Conservation (phyloP, 2,113 vertebrate species). For the Solea senegalensis region DNA sequence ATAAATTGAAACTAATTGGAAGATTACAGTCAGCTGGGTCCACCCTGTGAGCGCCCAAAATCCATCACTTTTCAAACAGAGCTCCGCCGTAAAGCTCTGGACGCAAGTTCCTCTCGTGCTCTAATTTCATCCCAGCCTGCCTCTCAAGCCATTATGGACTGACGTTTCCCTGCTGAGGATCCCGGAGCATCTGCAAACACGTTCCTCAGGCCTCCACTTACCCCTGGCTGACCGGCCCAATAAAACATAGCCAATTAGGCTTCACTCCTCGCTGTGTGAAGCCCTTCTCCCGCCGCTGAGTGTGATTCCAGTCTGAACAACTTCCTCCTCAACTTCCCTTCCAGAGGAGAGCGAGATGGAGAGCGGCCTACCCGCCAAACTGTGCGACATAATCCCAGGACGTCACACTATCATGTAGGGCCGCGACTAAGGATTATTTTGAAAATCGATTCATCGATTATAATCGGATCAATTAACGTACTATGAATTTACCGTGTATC, state of each 20-base stretch:
- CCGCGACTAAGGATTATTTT: too few species aligned
- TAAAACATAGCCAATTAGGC: constrained; percentile 72
- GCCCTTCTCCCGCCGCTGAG: constrained; percentile 57
- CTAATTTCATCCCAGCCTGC: constrained; percentile 41
- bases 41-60: constrained; percentile 39
- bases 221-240: constrained; percentile 54
- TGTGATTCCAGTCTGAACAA: constrained; percentile 66
- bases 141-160: constrained; percentile 47
- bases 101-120: constrained; percentile 29
- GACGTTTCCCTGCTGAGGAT: constrained; percentile 44
- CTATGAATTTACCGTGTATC: too few species aligned
- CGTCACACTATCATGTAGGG: too few species aligned
- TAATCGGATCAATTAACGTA: too few species aligned
- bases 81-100: constrained; percentile 35
- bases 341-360: constrained; percentile 38
- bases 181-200: constrained; percentile 65
- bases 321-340: constrained; percentile 52
- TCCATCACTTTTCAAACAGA: constrained; percentile 47
- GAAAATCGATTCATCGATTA: too few species aligned
- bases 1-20: constrained; percentile 67
- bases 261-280: constrained; percentile 60
- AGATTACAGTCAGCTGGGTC: constrained; percentile 52
- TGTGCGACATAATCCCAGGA: constrained; percentile 3
- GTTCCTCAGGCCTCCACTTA: constrained; percentile 62
- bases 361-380: constrained; percentile 34